Conservation (phyloP, 2,113 vertebrate genomes). For the Mesoclemmys tuberculata region DNA sequence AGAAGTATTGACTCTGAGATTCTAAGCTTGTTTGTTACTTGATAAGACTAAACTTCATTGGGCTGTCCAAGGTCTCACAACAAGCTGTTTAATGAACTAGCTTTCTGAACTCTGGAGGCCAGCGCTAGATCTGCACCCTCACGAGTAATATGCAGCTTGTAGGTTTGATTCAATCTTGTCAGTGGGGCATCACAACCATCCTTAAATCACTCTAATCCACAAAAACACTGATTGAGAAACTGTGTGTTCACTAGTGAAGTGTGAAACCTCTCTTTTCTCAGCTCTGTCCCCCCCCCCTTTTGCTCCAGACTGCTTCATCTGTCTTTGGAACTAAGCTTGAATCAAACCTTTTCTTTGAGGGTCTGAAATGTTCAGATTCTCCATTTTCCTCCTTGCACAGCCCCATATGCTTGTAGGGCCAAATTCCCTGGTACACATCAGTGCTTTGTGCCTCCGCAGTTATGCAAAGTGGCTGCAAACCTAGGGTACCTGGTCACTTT, state of each 20-base stretch:
- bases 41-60: slow-evolving; percentile 13
- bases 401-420: background rate
- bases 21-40: slow-evolving; percentile 29
- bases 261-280: background rate
- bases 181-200: fast-evolving
- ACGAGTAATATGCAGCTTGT: background rate
- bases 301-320: fast-evolving
- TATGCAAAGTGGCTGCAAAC: background rate
- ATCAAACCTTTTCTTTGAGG: background rate
- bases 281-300: fast-evolving
- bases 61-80: background rate
- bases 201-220: background rate
- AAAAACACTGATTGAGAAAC: background rate
- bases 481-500: background rate
- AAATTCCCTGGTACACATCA: background rate
- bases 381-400: background rate
- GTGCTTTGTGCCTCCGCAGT: background rate
- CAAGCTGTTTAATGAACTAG: background rate
- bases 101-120: background rate
- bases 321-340: background rate
- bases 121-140: background rate
- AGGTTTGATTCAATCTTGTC: background rate
- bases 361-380: background rate
- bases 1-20: slow-evolving; percentile 22
- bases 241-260: fast-evolving